Evolutionary conservation across 2,888 invertebrate species (phyloP), one percentile per base, ranked within the genome.

Genomic region (Lissocephala sabroskyi): DNA sequence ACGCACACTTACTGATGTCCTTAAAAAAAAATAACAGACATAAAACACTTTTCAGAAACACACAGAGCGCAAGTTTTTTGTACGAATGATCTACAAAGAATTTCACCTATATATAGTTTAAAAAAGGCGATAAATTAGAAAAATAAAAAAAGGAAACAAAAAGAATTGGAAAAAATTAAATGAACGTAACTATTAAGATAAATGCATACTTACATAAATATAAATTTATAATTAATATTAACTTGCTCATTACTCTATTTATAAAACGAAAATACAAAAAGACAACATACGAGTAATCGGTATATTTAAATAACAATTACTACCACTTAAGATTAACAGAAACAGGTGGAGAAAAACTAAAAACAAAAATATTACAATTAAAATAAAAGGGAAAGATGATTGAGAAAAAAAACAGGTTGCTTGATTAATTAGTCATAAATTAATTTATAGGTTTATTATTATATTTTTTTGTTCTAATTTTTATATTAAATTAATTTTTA

Each of bases 231-330:
- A 62, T 65, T 65, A 70, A 60, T 55, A 68, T 70, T 57, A 71
- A 73, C 60, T 71, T 75, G 73, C 71, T 71, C 73, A 71, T 75
- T 67, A 75, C 59, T 75, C 65, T 75, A 64, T 62, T 64, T 65
- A 67, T 62, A 62, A 67, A 44, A 37, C 10, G 30, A 7, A 35
- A 23, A 62, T 49, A 62, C 29, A 32, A 35, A 41, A 33, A 41
- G 29, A 33, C 29, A 56, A 52, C 52, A 47, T 62, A 58, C 52
- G 60, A 63, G 53, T 62, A 66, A 67, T 56, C 58, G 54, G 71
- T 70, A 75, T 62, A 60, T 55, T 62, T 75, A 71, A 67, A 68
- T 56, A 67, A 66, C 53, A 65, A 53, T 50, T 58, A 66, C 23
- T 62, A 60, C 37, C 59, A 60, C 49, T 59, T 60, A 67, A 67